Evolutionary conservation across 2,888 invertebrate genomes (phyloP).

Genomic region (Phoenoteleia sp.): DNA sequence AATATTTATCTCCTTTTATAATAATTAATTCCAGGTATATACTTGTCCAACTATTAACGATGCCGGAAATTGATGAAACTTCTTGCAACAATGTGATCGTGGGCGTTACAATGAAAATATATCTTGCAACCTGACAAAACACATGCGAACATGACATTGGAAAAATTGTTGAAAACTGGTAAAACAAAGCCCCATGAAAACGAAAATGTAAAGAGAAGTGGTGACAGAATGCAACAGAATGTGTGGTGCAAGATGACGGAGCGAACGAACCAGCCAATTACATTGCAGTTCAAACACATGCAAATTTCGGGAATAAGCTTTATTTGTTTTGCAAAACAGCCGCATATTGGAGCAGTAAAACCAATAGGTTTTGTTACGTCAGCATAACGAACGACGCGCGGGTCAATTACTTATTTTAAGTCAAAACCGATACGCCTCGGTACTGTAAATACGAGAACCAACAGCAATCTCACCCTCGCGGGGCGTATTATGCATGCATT

Average conservation of each 20-base stretch:
- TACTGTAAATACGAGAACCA: slow-evolving; percentile 77
- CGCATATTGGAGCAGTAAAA: slow-evolving; percentile 85
- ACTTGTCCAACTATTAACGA: too few relatives aligned
- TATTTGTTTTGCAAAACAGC: slow-evolving; percentile 87
- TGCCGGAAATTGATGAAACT: neutral
- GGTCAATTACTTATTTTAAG: slow-evolving; percentile 85
- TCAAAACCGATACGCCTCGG: slow-evolving; percentile 78
- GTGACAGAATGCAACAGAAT: slow-evolving; percentile 73
- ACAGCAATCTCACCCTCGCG: slow-evolving; percentile 41
- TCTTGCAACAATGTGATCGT: neutral
- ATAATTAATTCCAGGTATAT: too few relatives aligned
- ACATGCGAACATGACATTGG: slow-evolving; percentile 25
- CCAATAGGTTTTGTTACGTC: slow-evolving; percentile 82
- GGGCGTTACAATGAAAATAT: neutral
- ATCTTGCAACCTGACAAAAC: neutral
- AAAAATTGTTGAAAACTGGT: slow-evolving; percentile 45
- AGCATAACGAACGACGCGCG: slow-evolving; percentile 69
- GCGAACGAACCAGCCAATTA: slow-evolving; percentile 85
- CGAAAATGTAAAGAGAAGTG: slow-evolving; percentile 52
- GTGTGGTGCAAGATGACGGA: slow-evolving; percentile 75
- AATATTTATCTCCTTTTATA: too few relatives aligned
- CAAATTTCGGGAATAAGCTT: slow-evolving; percentile 86
- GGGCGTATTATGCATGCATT: slow-evolving; percentile 33
- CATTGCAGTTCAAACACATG: slow-evolving; percentile 87
- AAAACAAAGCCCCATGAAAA: slow-evolving; percentile 35